phyloP scores from a whole-genome alignment of 2,888 invertebrate species.

The Leucania comma region DNA sequence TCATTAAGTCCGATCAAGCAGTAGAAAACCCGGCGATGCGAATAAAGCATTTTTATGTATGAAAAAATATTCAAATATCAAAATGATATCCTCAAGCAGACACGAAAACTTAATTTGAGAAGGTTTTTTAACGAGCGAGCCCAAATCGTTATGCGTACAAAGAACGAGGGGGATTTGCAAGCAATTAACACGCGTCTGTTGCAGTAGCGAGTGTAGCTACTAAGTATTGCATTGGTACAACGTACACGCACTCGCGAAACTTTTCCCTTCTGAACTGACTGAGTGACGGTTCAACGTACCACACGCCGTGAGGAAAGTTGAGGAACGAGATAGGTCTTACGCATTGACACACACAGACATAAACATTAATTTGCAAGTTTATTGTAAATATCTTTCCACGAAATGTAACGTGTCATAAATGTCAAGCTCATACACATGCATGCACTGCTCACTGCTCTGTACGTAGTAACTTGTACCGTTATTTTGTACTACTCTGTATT shows the following conservation, averaged over 20 bases:
- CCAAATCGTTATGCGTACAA: constrained; percentile 13
- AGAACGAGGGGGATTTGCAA: constrained; percentile 41
- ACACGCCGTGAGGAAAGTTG: constrained; percentile 80
- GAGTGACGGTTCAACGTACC: constrained; percentile 77
- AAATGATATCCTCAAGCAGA: constrained; percentile 8
- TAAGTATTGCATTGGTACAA: constrained; percentile 57
- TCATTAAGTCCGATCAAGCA: constrained; percentile 75
- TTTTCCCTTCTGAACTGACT: constrained; percentile 79
- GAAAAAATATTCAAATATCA: constrained; percentile 28
- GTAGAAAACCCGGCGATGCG: constrained; percentile 65
- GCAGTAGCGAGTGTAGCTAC: constrained; percentile 27
- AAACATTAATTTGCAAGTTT: constrained; percentile 60
- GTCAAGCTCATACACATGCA: constrained; percentile 37
- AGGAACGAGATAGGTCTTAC: constrained; percentile 75
- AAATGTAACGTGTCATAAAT: constrained; percentile 46
- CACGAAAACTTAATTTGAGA: background rate
- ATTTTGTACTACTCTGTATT: constrained; percentile 34
- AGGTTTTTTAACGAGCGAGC: constrained; percentile 15
- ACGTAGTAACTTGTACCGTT: constrained; percentile 34
- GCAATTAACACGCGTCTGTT: constrained; percentile 49
- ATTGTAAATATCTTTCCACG: constrained; percentile 49
- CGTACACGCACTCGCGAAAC: constrained; percentile 67
- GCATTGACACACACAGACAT: constrained; percentile 55
- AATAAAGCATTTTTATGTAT: constrained; percentile 50
- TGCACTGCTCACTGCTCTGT: background rate